Conservation (phyloP, 64 coral and sea anemone species). For the Astreopora myriophthalma region DNA sequence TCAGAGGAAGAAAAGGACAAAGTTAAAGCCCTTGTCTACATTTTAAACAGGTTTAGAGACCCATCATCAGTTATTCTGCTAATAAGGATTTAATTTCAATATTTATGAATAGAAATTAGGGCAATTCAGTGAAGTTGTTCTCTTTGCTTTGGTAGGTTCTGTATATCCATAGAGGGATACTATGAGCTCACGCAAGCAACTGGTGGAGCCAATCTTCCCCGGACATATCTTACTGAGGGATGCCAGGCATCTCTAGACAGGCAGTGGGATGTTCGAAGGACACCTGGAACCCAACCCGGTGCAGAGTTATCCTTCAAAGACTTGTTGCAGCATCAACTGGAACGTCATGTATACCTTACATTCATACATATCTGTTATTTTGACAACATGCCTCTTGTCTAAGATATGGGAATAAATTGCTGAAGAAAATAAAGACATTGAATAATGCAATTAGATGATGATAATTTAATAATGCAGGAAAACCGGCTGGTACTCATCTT, state of each 20-base stretch:
- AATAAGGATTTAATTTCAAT: not conserved
- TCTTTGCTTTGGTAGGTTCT: not conserved
- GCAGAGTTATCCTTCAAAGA: slow-evolving; percentile 5
- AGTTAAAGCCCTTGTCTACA: not conserved
- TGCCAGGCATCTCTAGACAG: not conserved
- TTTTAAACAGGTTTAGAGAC: not conserved
- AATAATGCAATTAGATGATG: too few relatives aligned
- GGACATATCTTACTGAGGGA: not conserved
- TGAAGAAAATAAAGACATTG: too few relatives aligned
- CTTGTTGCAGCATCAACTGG: not conserved
- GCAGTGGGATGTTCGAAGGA: not conserved
- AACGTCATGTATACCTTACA: not conserved
- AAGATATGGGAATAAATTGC: too few relatives aligned
- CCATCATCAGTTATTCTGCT: not conserved
- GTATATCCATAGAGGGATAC: slow-evolving; percentile 19
- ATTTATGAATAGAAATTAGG: not conserved
- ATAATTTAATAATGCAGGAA: too few relatives aligned
- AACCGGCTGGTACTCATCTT: too few relatives aligned
- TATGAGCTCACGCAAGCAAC: not conserved
- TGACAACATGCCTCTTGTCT: too few relatives aligned
- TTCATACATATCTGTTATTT: too few relatives aligned
- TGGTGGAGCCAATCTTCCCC: not conserved
- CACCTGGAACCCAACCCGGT: slow-evolving; percentile 13
- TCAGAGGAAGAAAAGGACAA: not conserved
- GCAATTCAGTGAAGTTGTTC: not conserved